Percentiles rank a stretch among this genome's conserved stretches.
These are phyloP conservation scores for Astyanax mexicanus DNA, from an alignment of 2,797 vertebrate species.

Conservation along the genomic window DNA sequence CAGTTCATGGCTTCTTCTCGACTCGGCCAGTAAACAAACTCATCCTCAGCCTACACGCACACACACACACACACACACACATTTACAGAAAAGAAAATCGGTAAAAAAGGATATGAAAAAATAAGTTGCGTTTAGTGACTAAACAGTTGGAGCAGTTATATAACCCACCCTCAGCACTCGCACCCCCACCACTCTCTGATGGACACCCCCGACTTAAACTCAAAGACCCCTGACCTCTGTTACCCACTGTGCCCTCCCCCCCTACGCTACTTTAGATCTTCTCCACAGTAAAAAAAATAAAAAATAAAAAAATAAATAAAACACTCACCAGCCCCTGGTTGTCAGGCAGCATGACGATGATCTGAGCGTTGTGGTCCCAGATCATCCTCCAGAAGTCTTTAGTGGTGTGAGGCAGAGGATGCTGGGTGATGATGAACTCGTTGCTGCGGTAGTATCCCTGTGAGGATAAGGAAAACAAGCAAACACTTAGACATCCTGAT, in stretches of 20 bases:
- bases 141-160: not conserved
- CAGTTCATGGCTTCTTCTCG: constrained; percentile 95
- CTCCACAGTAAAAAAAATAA: too few relatives aligned
- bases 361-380: constrained; percentile 96
- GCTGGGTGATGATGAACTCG: constrained; percentile 95
- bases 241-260: not conserved
- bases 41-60: constrained; percentile 86
- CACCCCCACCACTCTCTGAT: not conserved
- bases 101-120: too few relatives aligned
- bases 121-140: not conserved
- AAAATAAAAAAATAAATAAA: too few relatives aligned
- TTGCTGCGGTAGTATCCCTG: constrained; percentile 94
- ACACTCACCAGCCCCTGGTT: constrained; percentile 89
- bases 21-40: constrained; percentile 96
- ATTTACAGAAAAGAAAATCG: too few relatives aligned
- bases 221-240: not conserved
- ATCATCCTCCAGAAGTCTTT: constrained; percentile 98
- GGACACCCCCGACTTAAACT: not conserved
- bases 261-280: not conserved
- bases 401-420: constrained; percentile 94
- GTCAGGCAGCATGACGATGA: constrained; percentile 94
- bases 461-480: constrained; percentile 28
- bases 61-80: not conserved
- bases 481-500: not conserved
- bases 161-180: not conserved